Evolutionary conservation across 2,113 vertebrate species (phyloP).

Genomic region (Indicator indicator): DNA sequence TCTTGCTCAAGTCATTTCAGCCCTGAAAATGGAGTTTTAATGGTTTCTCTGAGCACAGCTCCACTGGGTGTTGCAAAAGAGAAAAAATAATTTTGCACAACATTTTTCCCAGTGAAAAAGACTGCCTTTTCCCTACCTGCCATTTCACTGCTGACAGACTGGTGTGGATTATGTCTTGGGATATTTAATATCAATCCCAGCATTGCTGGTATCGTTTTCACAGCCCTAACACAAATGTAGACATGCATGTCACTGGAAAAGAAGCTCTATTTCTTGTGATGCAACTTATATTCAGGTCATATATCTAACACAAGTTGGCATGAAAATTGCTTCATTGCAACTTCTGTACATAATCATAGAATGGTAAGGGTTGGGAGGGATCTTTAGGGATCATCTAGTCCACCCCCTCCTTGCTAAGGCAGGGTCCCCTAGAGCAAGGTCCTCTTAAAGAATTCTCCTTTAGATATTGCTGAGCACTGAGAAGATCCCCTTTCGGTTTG

Average conservation of each 20-base stretch:
- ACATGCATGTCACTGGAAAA: rapidly evolving
- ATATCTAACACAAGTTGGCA: background rate
- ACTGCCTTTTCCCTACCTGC: background rate
- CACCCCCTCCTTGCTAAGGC: too few relatives aligned
- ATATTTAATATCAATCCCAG: background rate
- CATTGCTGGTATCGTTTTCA: background rate
- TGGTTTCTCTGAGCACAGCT: background rate
- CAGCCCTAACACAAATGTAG: background rate
- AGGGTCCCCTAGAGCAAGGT: too few relatives aligned
- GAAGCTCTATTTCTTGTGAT: background rate
- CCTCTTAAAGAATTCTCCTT: too few relatives aligned
- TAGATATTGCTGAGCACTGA: too few relatives aligned
- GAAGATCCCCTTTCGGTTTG: too few relatives aligned
- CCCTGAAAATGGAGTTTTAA: background rate
- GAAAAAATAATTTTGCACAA: background rate
- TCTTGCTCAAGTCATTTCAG: background rate
- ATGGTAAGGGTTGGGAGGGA: too few relatives aligned
- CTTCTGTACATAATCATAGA: background rate
- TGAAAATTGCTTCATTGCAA: background rate
- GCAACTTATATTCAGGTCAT: background rate
- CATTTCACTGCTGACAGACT: background rate
- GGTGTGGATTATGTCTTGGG: background rate
- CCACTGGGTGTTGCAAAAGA: background rate
- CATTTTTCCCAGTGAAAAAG: background rate
- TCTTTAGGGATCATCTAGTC: too few relatives aligned